These are phyloP conservation scores for Chrysotoxum bicinctum DNA, from an alignment of 2,888 invertebrate genomes.

Conservation along the genomic window DNA sequence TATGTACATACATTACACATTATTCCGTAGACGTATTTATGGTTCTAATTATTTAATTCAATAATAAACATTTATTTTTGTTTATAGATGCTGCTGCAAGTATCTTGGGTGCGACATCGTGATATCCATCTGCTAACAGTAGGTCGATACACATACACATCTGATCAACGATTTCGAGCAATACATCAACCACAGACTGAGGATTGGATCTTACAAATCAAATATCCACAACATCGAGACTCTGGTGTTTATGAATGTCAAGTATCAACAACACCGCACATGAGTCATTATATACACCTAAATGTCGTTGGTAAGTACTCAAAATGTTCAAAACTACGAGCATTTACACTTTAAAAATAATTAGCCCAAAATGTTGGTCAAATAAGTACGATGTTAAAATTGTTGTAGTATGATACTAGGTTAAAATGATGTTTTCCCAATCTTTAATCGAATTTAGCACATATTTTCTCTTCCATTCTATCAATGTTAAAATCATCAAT, in stretches of 20 bases:
- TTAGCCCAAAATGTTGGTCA: too few species aligned
- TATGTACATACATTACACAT: too few species aligned
- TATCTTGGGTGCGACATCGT: conserved; percentile 95
- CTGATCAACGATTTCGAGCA: conserved; percentile 94
- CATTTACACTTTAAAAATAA: too few species aligned
- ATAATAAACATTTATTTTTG: neutral
- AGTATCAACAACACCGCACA: conserved; percentile 95
- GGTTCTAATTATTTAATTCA: neutral
- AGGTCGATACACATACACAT: conserved; percentile 94
- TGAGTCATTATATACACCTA: conserved; percentile 95
- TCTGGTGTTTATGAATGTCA: conserved; percentile 95
- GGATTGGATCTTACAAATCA: conserved; percentile 96
- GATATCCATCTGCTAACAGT: conserved; percentile 95
- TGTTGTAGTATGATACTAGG: too few species aligned
- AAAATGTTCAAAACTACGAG: too few species aligned
- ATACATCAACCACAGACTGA: conserved; percentile 93
- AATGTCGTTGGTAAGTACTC: conserved; percentile 92
- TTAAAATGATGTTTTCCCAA: too few species aligned
- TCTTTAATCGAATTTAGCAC: too few species aligned
- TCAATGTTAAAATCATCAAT: too few species aligned
- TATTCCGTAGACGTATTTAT: too few species aligned
- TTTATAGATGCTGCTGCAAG: conserved; percentile 87
- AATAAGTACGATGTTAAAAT: too few species aligned
- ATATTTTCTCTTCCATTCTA: too few species aligned
- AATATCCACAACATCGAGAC: conserved; percentile 94